Evolutionary conservation across 2,888 invertebrate genomes (phyloP).

Genomic region (Choreutis nemorana): DNA sequence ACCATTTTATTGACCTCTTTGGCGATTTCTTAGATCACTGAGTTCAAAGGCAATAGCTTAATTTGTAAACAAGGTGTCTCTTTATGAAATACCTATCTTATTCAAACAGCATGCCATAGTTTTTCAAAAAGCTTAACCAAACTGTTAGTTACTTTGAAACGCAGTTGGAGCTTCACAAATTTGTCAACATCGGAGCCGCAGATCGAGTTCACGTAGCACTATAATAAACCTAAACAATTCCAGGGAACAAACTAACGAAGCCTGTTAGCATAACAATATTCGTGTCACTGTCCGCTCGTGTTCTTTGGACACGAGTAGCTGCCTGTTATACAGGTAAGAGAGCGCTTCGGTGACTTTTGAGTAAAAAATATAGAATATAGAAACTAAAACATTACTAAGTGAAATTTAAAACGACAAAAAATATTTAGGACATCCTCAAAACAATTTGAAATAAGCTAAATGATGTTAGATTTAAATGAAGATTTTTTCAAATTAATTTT

Average conservation of each 20-base stretch:
- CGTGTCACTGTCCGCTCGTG: conserved; percentile 30
- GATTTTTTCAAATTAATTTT: too few relatives aligned
- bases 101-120: too few relatives aligned
- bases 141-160: too few relatives aligned
- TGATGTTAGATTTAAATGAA: too few relatives aligned
- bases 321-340: conserved; percentile 3
- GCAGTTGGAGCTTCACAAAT: too few relatives aligned
- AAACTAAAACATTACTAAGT: conserved; percentile 10
- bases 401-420: neutral
- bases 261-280: conserved; percentile 64
- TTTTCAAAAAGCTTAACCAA: too few relatives aligned
- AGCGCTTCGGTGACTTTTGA: too few relatives aligned
- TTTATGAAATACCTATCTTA: too few relatives aligned
- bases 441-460: too few relatives aligned
- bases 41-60: neutral
- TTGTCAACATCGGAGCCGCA: too few relatives aligned
- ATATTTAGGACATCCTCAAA: too few relatives aligned
- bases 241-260: conserved; percentile 62
- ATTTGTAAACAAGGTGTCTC: neutral
- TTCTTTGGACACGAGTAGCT: conserved; percentile 23
- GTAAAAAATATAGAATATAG: conserved; percentile 4
- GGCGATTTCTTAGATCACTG: neutral
- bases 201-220: conserved; percentile 38
- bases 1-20: too few relatives aligned
- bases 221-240: conserved; percentile 53